phyloP scores from a whole-genome alignment of 2,113 vertebrate species.

The Aythya baeri region DNA sequence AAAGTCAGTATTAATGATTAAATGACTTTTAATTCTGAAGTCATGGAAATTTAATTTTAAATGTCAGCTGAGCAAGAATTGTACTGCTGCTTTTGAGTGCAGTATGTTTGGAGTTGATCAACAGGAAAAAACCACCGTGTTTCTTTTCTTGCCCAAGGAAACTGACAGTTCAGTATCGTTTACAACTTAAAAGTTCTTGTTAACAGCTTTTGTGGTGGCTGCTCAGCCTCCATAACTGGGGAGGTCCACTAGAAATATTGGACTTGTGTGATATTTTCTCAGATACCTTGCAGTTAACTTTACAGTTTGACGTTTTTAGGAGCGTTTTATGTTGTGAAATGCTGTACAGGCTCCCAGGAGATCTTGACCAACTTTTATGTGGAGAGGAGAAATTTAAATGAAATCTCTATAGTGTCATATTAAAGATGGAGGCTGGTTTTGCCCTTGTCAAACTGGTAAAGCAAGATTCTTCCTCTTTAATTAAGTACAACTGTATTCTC shows the following conservation, averaged over 20 bases:
- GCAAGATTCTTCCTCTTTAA: conserved; percentile 57
- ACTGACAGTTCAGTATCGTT: not conserved
- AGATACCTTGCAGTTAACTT: not conserved
- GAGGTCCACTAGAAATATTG: not conserved
- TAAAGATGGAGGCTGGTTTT: conserved; percentile 54
- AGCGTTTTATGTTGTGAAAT: not conserved
- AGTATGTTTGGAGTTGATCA: not conserved
- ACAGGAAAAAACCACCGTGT: not conserved
- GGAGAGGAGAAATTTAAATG: not conserved
- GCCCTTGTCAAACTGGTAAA: conserved; percentile 44
- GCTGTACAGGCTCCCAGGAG: not conserved
- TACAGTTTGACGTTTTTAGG: not conserved
- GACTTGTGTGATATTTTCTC: not conserved
- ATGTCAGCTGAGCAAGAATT: not conserved
- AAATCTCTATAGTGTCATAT: not conserved
- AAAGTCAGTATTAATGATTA: not conserved
- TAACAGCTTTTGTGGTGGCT: not conserved
- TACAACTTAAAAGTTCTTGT: not conserved
- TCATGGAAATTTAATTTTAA: not conserved
- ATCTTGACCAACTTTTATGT: not conserved
- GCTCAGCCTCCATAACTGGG: not conserved
- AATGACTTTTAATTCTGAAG: not conserved
- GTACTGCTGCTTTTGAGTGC: not conserved
- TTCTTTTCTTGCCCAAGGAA: not conserved
- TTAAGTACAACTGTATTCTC: conserved; percentile 59